phyloP scores from a whole-genome alignment of 2,888 invertebrate species.

The Caenorhabditis plicata region DNA sequence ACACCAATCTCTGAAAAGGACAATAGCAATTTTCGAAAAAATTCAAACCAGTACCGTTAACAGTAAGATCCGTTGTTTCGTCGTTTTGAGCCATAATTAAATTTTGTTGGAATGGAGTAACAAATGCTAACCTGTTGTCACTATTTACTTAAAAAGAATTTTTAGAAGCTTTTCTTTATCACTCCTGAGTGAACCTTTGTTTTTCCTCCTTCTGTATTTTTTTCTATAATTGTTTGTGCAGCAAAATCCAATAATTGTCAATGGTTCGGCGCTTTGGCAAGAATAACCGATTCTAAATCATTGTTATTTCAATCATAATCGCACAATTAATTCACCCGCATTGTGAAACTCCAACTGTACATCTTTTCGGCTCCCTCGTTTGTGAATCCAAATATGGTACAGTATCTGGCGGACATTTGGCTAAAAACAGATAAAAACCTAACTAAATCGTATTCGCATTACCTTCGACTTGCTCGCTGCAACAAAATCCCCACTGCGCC shows the following conservation, averaged over 20 bases:
- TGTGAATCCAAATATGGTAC: slow-evolving; percentile 22
- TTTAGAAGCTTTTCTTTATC: too few species aligned
- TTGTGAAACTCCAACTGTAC: slow-evolving; percentile 43
- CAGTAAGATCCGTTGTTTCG: too few species aligned
- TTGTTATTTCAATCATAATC: background rate
- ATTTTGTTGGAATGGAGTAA: too few species aligned
- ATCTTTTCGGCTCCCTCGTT: slow-evolving; percentile 27
- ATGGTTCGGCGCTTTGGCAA: slow-evolving; percentile 30
- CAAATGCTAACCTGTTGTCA: too few species aligned
- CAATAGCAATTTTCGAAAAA: too few species aligned
- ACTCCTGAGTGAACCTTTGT: too few species aligned
- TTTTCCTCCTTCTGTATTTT: slow-evolving; percentile 1
- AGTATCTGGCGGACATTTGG: slow-evolving; percentile 31
- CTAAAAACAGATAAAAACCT: slow-evolving; percentile 5
- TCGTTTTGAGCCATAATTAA: too few species aligned
- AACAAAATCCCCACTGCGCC: slow-evolving; percentile 45
- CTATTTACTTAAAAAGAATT: too few species aligned
- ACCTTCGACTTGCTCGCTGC: slow-evolving; percentile 31
- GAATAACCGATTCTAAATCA: slow-evolving; percentile 33
- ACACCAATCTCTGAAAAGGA: too few species aligned
- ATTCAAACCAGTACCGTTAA: too few species aligned
- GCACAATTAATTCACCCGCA: slow-evolving; percentile 24
- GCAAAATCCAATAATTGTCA: slow-evolving; percentile 41
- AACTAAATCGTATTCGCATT: background rate
- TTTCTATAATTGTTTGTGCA: slow-evolving; percentile 28